phyloP scores from a whole-genome alignment of 2,113 vertebrate genomes.

The Mionectes macconnelli region DNA sequence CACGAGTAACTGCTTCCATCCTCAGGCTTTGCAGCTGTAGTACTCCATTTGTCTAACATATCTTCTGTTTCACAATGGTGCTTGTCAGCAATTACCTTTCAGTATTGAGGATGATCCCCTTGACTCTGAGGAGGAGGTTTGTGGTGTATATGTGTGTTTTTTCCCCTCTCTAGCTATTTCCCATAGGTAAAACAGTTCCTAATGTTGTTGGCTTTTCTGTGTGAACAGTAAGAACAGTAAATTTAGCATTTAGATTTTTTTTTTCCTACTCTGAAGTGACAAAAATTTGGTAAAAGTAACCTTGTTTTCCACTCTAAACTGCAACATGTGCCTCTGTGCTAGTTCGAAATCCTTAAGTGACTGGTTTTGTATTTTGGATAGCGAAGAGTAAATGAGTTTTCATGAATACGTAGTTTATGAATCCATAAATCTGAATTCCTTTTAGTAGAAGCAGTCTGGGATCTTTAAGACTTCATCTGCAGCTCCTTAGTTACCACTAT shows the following conservation, averaged over 20 bases:
- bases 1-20: background rate
- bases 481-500: background rate
- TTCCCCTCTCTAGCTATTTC: background rate
- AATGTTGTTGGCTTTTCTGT: constrained; percentile 32
- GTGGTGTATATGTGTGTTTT: constrained; percentile 18
- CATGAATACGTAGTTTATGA: background rate
- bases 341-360: background rate
- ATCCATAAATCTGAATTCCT: background rate
- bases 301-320: background rate
- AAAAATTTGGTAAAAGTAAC: background rate
- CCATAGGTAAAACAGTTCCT: background rate
- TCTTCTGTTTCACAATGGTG: constrained; percentile 46
- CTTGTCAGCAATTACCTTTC: constrained; percentile 59
- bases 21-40: background rate
- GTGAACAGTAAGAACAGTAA: constrained; percentile 57
- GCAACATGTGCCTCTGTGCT: background rate
- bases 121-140: constrained; percentile 64
- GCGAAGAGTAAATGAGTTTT: background rate
- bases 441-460: background rate
- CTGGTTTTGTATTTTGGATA: background rate
- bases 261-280: background rate
- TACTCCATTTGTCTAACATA: background rate
- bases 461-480: background rate
- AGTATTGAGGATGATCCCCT: constrained; percentile 56
- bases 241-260: background rate